Evolutionary conservation across 1,140 invertebrate genomes (phyloP), one percentile per base, ranked within the genome.

Genomic region (Sitobion miscanthi): DNA sequence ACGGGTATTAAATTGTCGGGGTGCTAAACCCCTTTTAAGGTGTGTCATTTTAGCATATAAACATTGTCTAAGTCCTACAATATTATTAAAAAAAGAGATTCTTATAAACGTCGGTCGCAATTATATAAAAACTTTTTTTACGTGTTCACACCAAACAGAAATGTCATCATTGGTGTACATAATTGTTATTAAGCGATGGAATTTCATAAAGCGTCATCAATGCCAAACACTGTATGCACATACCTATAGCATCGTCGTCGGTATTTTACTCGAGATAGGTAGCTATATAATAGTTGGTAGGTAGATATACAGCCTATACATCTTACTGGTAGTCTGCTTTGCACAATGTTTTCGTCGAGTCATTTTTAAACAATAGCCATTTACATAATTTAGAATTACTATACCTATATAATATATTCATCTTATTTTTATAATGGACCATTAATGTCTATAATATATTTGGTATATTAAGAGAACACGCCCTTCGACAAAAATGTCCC

Each of bases 291-390:
- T 90, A 90, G n/a, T 57, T 17, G 54, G 23, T 47, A 89, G 62
- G 62, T 35, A 77, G 20, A 21, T 17, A 47, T 8, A 9, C 17
- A 11, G 62, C 11, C 30, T 69, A 77, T 69, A n/a, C 11, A 69
- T 30, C 30, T 69, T 30, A 14, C 30, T 77, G 23, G 0, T 62
- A 5, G 23, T 62, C 25, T 30, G 9, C 62, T 77, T 14, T 77
- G 14, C 62, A 77, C 62, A 77, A 77, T 77, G n/a, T 35, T 35
- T 49, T 90, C 23, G 89, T 25, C 89, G 25, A 90, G 42, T 90
- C 89, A 69, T 90, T 90, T 90, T 45, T 38, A 90, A 69, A 90
- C 89, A 90, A 90, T 90, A 21, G 89, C 42, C 20, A 90, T 90
- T 90, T 90, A 90, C 89, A 90, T 90, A 90, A 90, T 69, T 90